A percentile compares a stretch with the other conserved stretches of the same genome.
These are phyloP conservation scores for Drosophila algonquin DNA, from an alignment of 2,888 invertebrate species.

Conservation along the genomic window DNA sequence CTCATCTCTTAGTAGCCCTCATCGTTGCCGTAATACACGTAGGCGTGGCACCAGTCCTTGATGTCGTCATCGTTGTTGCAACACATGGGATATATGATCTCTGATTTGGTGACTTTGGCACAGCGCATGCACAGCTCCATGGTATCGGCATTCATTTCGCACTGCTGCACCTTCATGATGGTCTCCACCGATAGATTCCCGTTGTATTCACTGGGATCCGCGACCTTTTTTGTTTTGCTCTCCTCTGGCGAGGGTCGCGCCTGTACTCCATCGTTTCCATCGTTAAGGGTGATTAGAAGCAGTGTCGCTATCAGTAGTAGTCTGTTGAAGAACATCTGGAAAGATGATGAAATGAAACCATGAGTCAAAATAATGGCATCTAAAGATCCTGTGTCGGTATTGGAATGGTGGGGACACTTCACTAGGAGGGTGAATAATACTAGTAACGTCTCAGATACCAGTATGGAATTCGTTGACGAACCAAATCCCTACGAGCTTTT, in stretches of 20 bases:
- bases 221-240: conserved; percentile 2
- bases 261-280: background rate
- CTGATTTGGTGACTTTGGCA: conserved; percentile 85
- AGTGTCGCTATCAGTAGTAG: conserved; percentile 15
- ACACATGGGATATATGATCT: conserved; percentile 85
- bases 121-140: conserved; percentile 85
- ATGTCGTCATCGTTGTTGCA: conserved; percentile 85
- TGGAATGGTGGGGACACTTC: too few relatives aligned
- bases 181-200: conserved; percentile 79
- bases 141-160: conserved; percentile 71
- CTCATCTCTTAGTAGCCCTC: conserved; percentile 19
- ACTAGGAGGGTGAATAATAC: too few relatives aligned
- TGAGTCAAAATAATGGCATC: conserved; percentile 6
- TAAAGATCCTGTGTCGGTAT: too few relatives aligned
- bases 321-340: conserved; percentile 49
- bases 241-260: conserved; percentile 50
- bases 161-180: conserved; percentile 78
- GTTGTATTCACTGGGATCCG: conserved; percentile 73
- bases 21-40: conserved; percentile 84
- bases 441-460: too few relatives aligned
- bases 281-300: conserved; percentile 38
- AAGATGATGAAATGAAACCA: conserved; percentile 13
- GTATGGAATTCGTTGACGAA: too few relatives aligned
- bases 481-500: too few relatives aligned
- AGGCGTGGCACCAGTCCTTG: conserved; percentile 85